Percentiles rank a stretch among this genome's conserved stretches.
Evolutionary conservation across 2,797 vertebrate genomes (phyloP).

Genomic region (Melanotaenia parkinsoni): DNA sequence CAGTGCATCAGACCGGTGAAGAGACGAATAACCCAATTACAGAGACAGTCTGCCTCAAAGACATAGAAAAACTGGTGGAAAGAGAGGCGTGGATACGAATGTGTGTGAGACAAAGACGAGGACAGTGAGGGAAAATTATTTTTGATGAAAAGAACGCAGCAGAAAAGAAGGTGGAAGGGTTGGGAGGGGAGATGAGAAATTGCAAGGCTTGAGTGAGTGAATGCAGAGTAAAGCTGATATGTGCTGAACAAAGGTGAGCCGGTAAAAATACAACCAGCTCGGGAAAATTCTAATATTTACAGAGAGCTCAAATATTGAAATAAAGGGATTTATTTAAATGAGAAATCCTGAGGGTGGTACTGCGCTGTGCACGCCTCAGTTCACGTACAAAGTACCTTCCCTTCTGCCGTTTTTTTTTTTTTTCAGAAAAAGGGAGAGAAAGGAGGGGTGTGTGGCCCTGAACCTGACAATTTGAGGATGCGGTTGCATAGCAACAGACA

Average conservation of each 20-base stretch:
- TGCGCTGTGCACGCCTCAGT: constrained; percentile 42
- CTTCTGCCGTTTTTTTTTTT: constrained; percentile 42
- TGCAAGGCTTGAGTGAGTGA: constrained; percentile 20
- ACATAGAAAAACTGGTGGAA: constrained; percentile 57
- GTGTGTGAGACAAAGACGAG: constrained; percentile 55
- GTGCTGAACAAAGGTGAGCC: constrained; percentile 58
- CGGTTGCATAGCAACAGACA: constrained; percentile 79
- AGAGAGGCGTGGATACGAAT: constrained; percentile 23
- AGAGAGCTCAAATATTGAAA: constrained; percentile 65
- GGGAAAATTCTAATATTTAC: constrained; percentile 45
- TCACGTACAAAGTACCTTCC: constrained; percentile 62
- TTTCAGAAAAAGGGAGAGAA: constrained; percentile 35
- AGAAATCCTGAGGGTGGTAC: constrained; percentile 59
- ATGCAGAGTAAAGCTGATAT: constrained; percentile 48
- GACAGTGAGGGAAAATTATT: constrained; percentile 60
- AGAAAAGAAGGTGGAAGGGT: constrained; percentile 11
- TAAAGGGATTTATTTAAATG: constrained; percentile 68
- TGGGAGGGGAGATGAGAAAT: constrained; percentile 20
- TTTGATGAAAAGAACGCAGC: constrained; percentile 66
- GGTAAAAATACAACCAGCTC: constrained; percentile 40
- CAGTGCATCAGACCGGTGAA: constrained; percentile 77
- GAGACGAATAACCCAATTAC: constrained; percentile 83
- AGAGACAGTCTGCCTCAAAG: constrained; percentile 80
- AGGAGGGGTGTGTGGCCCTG: constrained; percentile 79
- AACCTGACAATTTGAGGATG: constrained; percentile 84